These are phyloP conservation scores for Chaetodon auriga DNA, from an alignment of 2,113 vertebrate species.

Conservation along the genomic window DNA sequence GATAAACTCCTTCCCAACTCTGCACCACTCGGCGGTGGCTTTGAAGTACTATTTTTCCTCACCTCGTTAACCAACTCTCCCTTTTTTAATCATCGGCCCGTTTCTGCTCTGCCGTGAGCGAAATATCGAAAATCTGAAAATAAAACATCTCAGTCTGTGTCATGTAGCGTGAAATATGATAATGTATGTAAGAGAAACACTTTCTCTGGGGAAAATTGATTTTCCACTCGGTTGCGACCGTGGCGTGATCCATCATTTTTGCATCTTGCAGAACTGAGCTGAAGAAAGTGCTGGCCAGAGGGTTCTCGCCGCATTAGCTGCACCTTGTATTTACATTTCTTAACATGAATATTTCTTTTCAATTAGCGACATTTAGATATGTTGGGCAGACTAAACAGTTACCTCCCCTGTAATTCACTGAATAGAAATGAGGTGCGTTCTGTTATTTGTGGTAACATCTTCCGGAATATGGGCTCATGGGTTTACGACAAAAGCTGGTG, in stretches of 20 bases:
- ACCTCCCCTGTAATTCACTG: not conserved
- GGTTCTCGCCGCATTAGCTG: not conserved
- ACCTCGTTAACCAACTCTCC: slow-evolving; percentile 58
- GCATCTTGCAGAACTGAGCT: slow-evolving; percentile 19
- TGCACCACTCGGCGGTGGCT: slow-evolving; percentile 3
- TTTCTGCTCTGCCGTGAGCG: slow-evolving; percentile 47
- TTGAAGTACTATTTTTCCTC: slow-evolving; percentile 49
- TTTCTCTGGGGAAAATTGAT: slow-evolving; percentile 57
- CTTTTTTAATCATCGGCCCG: slow-evolving; percentile 51
- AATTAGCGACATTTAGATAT: not conserved
- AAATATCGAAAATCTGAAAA: slow-evolving; percentile 59
- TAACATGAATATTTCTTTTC: not conserved
- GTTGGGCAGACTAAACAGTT: not conserved
- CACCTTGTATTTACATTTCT: not conserved
- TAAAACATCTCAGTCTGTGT: slow-evolving; percentile 55
- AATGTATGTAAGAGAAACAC: slow-evolving; percentile 52
- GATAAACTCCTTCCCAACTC: slow-evolving; percentile 19
- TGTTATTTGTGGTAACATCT: not conserved
- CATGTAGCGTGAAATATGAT: slow-evolving; percentile 71
- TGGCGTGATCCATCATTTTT: slow-evolving; percentile 60
- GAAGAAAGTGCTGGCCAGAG: slow-evolving; percentile 35
- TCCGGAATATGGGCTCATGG: not conserved
- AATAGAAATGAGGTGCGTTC: not conserved
- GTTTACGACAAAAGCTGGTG: slow-evolving; percentile 22
- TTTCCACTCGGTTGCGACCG: slow-evolving; percentile 47